Evolutionary conservation across 2,888 invertebrate species (phyloP).

Genomic region (Ptychoptera albimana): DNA sequence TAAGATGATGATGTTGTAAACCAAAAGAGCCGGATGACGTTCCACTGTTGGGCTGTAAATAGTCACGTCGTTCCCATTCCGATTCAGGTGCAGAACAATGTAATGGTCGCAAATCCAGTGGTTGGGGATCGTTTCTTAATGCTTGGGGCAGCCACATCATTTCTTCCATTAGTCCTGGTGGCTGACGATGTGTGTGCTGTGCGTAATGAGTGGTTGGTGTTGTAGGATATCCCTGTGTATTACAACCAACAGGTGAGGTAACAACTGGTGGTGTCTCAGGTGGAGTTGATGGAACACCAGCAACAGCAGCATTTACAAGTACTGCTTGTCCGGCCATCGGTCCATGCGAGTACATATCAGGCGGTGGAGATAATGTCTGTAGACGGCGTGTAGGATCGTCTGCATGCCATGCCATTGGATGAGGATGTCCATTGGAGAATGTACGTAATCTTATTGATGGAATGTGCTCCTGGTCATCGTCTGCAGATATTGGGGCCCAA

Average conservation of each 20-base stretch:
- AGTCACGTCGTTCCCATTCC: conserved; percentile 52
- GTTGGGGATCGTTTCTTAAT: conserved; percentile 44
- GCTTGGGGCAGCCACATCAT: conserved; percentile 64
- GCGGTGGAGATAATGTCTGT: conserved; percentile 44
- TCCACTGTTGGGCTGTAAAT: conserved; percentile 30
- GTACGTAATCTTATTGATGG: conserved; percentile 1
- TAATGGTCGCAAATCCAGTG: conserved; percentile 63
- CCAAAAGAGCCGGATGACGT: conserved; percentile 13
- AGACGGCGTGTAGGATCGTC: conserved; percentile 32
- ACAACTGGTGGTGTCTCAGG: conserved; percentile 68
- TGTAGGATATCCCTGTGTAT: conserved; percentile 28
- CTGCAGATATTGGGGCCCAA: too few relatives aligned
- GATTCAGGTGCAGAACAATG: conserved; percentile 45
- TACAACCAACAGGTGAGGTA: conserved; percentile 38
- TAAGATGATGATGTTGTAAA: conserved; percentile 20
- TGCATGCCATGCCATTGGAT: conserved; percentile 25
- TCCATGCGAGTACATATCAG: conserved; percentile 44
- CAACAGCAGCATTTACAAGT: conserved; percentile 30
- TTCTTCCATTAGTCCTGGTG: conserved; percentile 45
- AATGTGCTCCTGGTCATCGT: too few relatives aligned
- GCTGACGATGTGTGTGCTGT: conserved; percentile 4
- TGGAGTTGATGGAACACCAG: conserved; percentile 62
- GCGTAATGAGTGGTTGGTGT: conserved; percentile 10
- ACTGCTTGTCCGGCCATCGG: conserved; percentile 35
- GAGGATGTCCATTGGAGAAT: conserved; percentile 15